phyloP scores from a whole-genome alignment of 1,140 invertebrate species.

The Leptestheria dahalacensis region DNA sequence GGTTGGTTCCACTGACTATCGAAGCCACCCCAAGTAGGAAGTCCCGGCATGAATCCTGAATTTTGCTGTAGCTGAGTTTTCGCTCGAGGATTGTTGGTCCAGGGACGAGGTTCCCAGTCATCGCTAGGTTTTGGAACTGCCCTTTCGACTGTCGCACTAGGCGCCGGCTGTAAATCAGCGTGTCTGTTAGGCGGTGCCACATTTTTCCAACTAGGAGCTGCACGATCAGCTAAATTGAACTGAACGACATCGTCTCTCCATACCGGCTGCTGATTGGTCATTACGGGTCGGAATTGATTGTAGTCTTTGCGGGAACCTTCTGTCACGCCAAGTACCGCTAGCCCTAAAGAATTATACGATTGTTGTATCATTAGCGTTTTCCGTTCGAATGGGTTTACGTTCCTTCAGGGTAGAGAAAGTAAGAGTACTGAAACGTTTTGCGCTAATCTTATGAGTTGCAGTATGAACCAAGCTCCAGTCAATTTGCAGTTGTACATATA shows the following conservation, averaged over 20 bases:
- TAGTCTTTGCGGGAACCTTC: background rate
- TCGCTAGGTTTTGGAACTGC: background rate
- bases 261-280: background rate
- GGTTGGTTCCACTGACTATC: background rate
- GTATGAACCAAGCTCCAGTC: no score
- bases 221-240: background rate
- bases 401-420: no score
- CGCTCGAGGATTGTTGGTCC: background rate
- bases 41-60: background rate
- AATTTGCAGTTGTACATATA: no score
- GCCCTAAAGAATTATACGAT: no score
- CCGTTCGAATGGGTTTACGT: no score
- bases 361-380: no score
- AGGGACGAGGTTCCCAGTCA: background rate
- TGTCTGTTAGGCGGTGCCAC: background rate
- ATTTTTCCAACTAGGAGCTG: background rate
- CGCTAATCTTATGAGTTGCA: no score
- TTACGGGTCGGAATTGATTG: background rate
- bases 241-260: background rate
- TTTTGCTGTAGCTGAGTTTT: background rate
- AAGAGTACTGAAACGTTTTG: no score
- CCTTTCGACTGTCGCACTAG: background rate
- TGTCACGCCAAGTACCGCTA: background rate
- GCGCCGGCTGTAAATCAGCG: background rate
- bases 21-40: background rate